Conservation (phyloP, 2,113 vertebrate genomes). For the Mola mola region DNA sequence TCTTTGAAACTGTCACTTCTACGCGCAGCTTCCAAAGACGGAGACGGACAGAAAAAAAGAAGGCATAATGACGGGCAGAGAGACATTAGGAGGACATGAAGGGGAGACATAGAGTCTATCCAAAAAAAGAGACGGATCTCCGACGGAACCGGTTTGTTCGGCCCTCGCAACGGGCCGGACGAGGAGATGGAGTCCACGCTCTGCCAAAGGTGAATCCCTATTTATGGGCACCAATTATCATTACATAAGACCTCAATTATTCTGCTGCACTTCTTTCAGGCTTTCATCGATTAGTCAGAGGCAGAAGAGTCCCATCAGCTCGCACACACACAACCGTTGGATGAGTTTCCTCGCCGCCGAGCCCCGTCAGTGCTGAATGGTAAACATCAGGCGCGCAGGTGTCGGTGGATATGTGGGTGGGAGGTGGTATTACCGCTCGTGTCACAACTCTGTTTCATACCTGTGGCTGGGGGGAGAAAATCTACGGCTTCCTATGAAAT, state of each 20-base stretch:
- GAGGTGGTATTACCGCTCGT: conserved; percentile 34
- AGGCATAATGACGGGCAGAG: conserved; percentile 21
- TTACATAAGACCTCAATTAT: conserved; percentile 68
- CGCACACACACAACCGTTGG: conserved; percentile 13
- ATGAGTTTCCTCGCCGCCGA: conserved; percentile 17
- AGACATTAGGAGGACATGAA: conserved; percentile 32
- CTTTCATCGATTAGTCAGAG: conserved; percentile 61
- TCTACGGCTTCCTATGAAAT: conserved; percentile 63
- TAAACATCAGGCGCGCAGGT: conserved; percentile 24
- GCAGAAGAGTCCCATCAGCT: conserved; percentile 33
- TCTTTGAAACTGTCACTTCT: conserved; percentile 56
- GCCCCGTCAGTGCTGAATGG: conserved; percentile 12
- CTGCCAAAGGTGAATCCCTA: conserved; percentile 59
- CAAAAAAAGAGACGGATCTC: conserved; percentile 6
- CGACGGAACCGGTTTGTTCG: conserved; percentile 21
- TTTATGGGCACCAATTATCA: conserved; percentile 62
- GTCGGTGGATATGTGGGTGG: background rate
- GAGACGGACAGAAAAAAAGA: conserved; percentile 14
- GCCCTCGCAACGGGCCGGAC: background rate
- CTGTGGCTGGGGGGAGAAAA: conserved; percentile 63
- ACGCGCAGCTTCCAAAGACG: conserved; percentile 24
- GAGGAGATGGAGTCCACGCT: conserved; percentile 23
- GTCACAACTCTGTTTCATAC: conserved; percentile 54
- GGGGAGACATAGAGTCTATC: conserved; percentile 23
- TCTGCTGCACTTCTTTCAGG: conserved; percentile 49